A percentile compares a stretch with the other conserved stretches of the same genome.
phyloP scores from a whole-genome alignment of 2,113 vertebrate species.

The Chloropsis cyanopogon region DNA sequence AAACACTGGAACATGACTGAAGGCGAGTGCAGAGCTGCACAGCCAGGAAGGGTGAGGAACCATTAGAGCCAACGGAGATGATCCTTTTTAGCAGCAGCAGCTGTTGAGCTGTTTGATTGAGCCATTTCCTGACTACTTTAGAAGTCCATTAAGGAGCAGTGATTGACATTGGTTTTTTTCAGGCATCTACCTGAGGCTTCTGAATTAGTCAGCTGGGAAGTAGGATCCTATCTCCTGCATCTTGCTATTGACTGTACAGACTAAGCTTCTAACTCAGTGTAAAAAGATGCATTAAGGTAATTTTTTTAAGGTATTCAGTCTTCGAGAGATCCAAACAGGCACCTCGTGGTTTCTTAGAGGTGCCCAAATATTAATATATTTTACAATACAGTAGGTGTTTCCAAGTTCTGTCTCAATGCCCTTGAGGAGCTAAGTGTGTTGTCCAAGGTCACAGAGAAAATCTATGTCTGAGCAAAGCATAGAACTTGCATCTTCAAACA shows the following conservation, averaged over 20 bases:
- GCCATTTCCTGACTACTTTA: conserved; percentile 47
- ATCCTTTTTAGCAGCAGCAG: conserved; percentile 3
- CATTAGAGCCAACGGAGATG: neutral
- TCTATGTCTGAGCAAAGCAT: neutral
- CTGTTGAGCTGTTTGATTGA: conserved; percentile 11
- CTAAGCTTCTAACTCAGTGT: neutral
- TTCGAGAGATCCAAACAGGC: neutral
- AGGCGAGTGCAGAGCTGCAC: neutral
- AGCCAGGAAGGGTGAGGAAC: neutral
- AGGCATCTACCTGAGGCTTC: conserved; percentile 46
- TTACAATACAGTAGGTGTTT: neutral
- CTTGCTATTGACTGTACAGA: neutral
- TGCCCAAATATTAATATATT: neutral
- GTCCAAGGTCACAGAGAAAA: neutral
- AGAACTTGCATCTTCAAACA: neutral
- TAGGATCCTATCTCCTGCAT: neutral
- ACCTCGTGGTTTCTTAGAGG: neutral
- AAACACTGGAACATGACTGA: neutral
- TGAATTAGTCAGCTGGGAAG: conserved; percentile 33
- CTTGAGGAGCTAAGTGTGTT: neutral
- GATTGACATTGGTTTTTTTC: conserved; percentile 38
- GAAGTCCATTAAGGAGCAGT: conserved; percentile 53
- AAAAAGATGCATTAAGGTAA: neutral
- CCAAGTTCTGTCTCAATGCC: neutral
- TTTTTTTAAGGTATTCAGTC: neutral